Evolutionary conservation across 30 jellyfish, hydroid and myxozoan species (phyloP).

Genomic region (Hydra vulgaris): DNA sequence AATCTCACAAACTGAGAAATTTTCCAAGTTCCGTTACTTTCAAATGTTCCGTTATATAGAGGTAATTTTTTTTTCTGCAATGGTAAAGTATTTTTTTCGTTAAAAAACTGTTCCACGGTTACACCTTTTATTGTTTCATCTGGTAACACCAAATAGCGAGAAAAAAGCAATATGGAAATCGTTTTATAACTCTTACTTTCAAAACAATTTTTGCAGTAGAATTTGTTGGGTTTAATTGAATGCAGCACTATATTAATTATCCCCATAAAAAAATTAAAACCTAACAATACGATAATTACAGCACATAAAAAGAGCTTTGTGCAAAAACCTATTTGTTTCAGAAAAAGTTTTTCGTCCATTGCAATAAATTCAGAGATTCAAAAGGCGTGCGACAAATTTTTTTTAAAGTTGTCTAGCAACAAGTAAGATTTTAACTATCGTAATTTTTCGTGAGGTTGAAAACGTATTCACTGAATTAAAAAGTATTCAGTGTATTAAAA

Average conservation of each 20-base stretch:
- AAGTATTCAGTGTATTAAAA: too few species aligned
- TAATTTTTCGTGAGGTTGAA: too few species aligned
- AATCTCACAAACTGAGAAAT: background rate
- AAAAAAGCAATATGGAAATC: background rate
- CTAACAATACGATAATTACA: background rate
- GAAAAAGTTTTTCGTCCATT: too few species aligned
- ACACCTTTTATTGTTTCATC: background rate
- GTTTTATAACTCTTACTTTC: background rate
- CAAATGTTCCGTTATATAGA: background rate
- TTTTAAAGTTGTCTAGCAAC: too few species aligned
- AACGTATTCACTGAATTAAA: too few species aligned
- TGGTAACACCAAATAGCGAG: background rate
- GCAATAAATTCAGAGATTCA: too few species aligned
- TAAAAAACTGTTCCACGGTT: background rate
- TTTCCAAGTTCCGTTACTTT: background rate
- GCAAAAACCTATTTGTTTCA: background rate
- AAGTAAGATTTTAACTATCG: too few species aligned
- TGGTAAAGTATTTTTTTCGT: background rate
- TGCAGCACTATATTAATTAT: background rate
- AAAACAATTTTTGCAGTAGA: background rate
- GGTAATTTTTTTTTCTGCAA: background rate
- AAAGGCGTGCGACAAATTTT: background rate
- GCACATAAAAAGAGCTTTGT: background rate
- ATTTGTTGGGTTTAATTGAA: background rate
- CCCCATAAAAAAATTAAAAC: background rate